phyloP scores from a whole-genome alignment of 2,888 invertebrate genomes.

The Orgyia antiqua region DNA sequence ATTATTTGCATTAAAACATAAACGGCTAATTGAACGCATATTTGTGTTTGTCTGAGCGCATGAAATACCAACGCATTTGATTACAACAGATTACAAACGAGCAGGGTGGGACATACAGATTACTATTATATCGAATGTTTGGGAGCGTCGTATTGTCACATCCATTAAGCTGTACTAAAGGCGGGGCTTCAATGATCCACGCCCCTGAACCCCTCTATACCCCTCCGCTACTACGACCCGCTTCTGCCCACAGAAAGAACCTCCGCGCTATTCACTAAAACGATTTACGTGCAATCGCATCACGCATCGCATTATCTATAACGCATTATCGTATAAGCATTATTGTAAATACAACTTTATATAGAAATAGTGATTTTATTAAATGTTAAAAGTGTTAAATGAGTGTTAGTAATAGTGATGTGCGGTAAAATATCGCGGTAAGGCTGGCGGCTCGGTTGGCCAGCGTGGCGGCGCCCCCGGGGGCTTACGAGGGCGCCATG shows the following conservation, averaged over 20 bases:
- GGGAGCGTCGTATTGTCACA: slow-evolving; percentile 74
- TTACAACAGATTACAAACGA: slow-evolving; percentile 42
- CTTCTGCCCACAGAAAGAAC: slow-evolving; percentile 3
- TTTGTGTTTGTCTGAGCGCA: too few species aligned
- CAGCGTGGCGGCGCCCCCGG: slow-evolving; percentile 60
- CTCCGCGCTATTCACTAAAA: slow-evolving; percentile 50
- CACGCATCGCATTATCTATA: slow-evolving; percentile 47
- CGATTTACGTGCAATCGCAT: slow-evolving; percentile 70
- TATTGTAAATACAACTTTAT: too few species aligned
- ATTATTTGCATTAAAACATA: too few species aligned
- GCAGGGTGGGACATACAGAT: slow-evolving; percentile 63
- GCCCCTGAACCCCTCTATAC: too few species aligned
- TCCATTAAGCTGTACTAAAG: slow-evolving; percentile 62
- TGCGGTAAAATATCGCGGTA: slow-evolving; percentile 20
- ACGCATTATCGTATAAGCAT: slow-evolving; percentile 8
- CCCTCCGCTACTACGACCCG: too few species aligned
- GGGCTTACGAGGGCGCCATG: slow-evolving; percentile 38
- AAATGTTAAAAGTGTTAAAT: too few species aligned
- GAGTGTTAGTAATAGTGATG: too few species aligned
- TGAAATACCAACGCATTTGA: slow-evolving; percentile 27
- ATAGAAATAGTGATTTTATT: not conserved
- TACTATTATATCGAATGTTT: slow-evolving; percentile 56
- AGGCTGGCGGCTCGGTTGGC: slow-evolving; percentile 20
- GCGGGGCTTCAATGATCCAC: slow-evolving; percentile 48
- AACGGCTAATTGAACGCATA: too few species aligned